Base-by-base conservation (phyloP, 1,140 invertebrate species). In the Pogonomyrmex californicus region DNA sequence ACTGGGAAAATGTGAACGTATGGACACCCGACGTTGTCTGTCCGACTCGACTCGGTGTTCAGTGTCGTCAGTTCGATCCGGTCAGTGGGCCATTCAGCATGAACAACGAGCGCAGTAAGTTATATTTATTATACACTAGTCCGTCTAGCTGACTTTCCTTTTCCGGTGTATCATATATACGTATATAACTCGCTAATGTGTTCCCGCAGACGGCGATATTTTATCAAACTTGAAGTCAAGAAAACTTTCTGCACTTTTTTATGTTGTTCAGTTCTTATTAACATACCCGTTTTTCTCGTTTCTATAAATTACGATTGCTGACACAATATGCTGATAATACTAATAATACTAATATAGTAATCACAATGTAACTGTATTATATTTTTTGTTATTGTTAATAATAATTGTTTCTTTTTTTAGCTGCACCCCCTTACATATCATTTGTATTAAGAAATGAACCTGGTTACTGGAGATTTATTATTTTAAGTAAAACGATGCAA, bases 11-110 rank as follows among this genome's bases (percentile, higher is more conserved):
- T 92, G 92, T 92, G 91, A 92, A 93, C 87, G 87, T 91, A 91
- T 93, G 91, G 92, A 93, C 91, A 92, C 89, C 88, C 86, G 87
- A 54, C 33, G 90, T 93, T 94, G 92, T 94, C 92, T 92, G 92
- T 92, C 63, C 92, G 91, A 93, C 76, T 63, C 78, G 38, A 81
- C 47, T 68, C 86, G 92, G 91, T 94, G 91, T 94, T 93, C 92
- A 92, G 93, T 94, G 94, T 94, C 93, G 92, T 94, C 94, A 95
- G 94, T 95, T 94, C 93, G 93, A 93, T 93, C 91, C 91, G 94
- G 92, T 93, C 93, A 94, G 88, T 95, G 93, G 93, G 93, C 92
- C 93, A 94, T 92, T 93, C 92, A 95, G 92, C 93, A 95, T 95
- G 94, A 95, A 92, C 91, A 92, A 93, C 88, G 90, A 93, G 86